Evolutionary conservation across 1,140 invertebrate species (phyloP).

Genomic region (Rhagoletis zephyria): DNA sequence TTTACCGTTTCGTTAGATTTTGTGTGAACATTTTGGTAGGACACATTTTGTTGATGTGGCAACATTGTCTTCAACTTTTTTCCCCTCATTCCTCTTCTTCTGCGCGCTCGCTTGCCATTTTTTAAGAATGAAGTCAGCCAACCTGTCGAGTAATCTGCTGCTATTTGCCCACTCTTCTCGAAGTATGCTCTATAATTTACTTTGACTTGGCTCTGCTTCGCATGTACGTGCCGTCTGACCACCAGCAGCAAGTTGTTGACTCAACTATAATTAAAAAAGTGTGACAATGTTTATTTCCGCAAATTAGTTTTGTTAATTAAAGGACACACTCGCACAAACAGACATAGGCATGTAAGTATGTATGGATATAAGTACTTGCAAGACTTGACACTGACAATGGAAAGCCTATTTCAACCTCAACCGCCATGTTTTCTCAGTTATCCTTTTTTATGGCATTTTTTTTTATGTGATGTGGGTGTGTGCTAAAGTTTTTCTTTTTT

Average conservation of each 20-base stretch:
- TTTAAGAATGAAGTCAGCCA: background rate
- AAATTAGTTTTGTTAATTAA: constrained; percentile 62
- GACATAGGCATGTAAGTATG: background rate
- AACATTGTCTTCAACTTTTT: background rate
- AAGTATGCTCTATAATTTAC: background rate
- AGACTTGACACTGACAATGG: constrained; percentile 27
- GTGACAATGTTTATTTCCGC: constrained; percentile 70
- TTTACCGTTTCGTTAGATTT: no score
- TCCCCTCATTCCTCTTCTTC: background rate
- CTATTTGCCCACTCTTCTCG: background rate
- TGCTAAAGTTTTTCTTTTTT: background rate
- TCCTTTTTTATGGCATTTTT: constrained; percentile 20
- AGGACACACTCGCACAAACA: background rate
- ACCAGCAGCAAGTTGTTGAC: background rate
- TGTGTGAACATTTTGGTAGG: no score
- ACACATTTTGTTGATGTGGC: no score
- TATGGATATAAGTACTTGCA: background rate
- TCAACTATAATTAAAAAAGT: constrained; percentile 68
- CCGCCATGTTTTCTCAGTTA: background rate
- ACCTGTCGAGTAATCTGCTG: constrained; percentile 19
- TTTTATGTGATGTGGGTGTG: constrained; percentile 8
- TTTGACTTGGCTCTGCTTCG: background rate
- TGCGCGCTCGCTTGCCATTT: background rate
- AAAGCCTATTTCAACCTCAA: background rate
- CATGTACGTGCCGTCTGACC: background rate